Evolutionary conservation across 1,140 invertebrate genomes (phyloP).

Genomic region (Aphelinus atriplicis): DNA sequence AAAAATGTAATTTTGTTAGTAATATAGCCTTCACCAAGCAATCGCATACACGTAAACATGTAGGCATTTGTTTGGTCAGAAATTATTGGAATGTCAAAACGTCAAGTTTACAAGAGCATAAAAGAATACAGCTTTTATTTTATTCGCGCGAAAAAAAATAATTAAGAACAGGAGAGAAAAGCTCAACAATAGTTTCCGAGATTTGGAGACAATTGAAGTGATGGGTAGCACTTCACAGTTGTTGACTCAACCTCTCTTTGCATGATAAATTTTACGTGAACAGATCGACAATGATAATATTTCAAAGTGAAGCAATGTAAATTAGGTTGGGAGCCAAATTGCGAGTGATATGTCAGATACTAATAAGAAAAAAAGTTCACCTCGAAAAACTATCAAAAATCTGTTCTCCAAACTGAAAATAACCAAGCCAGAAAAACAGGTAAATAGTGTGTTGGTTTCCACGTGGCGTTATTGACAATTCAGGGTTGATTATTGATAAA

Average conservation of each 20-base stretch:
- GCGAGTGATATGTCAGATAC: constrained; percentile 18
- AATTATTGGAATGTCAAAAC: no score
- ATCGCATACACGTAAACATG: no score
- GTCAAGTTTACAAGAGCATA: no score
- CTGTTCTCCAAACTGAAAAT: constrained; percentile 43
- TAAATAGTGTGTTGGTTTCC: neutral
- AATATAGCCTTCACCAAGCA: no score
- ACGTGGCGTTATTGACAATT: neutral
- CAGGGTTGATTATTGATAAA: no score
- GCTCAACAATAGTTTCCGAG: no score
- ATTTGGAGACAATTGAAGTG: constrained; percentile 8
- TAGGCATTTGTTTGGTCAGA: no score
- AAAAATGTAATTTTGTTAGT: no score
- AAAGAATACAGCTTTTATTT: no score
- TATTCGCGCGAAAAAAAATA: neutral
- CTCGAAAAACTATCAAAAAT: constrained; percentile 29
- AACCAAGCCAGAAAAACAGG: constrained; percentile 30
- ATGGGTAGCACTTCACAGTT: neutral
- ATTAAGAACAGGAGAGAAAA: constrained; percentile 14
- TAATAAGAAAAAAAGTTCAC: constrained; percentile 4
- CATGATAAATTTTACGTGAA: constrained; percentile 13
- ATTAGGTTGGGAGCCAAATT: neutral
- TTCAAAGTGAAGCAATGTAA: no score
- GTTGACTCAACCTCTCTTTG: neutral
- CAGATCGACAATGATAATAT: neutral